These are phyloP conservation scores for Cryptocheilus praepositus DNA, from an alignment of 2,888 invertebrate genomes.

Conservation along the genomic window DNA sequence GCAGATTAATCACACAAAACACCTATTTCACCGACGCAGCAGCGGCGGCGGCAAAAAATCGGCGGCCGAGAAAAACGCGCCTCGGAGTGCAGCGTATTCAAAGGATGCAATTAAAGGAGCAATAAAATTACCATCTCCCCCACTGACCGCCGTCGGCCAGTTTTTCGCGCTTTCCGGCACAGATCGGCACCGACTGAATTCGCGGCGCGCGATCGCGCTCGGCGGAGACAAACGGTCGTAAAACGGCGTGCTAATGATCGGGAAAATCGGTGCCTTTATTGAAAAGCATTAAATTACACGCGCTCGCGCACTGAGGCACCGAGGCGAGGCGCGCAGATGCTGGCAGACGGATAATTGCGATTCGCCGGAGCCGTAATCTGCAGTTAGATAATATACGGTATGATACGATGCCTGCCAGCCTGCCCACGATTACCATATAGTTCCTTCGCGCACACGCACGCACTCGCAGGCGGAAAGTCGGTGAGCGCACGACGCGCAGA, in stretches of 20 bases:
- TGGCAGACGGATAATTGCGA: conserved; percentile 67
- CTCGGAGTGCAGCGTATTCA: not conserved
- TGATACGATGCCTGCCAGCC: conserved; percentile 59
- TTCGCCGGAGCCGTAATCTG: conserved; percentile 56
- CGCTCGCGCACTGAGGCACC: conserved; percentile 8
- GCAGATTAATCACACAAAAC: too few relatives aligned
- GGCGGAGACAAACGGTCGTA: conserved; percentile 30
- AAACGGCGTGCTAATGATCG: conserved; percentile 61
- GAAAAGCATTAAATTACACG: conserved; percentile 68
- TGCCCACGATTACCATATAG: conserved; percentile 60
- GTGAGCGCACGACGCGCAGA: not conserved
- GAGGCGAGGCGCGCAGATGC: conserved; percentile 46
- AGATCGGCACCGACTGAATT: not conserved
- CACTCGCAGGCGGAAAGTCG: not conserved
- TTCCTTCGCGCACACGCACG: conserved; percentile 37
- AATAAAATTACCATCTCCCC: too few relatives aligned
- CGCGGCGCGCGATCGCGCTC: not conserved
- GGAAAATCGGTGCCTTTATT: conserved; percentile 64
- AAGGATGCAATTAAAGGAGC: too few relatives aligned
- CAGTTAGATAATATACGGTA: conserved; percentile 64
- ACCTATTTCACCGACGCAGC: too few relatives aligned
- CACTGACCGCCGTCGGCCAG: too few relatives aligned
- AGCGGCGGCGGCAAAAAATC: not conserved
- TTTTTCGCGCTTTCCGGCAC: too few relatives aligned
- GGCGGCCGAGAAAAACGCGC: not conserved